Evolutionary conservation across 1,140 invertebrate species (phyloP).

Genomic region (Mamestra configurata): DNA sequence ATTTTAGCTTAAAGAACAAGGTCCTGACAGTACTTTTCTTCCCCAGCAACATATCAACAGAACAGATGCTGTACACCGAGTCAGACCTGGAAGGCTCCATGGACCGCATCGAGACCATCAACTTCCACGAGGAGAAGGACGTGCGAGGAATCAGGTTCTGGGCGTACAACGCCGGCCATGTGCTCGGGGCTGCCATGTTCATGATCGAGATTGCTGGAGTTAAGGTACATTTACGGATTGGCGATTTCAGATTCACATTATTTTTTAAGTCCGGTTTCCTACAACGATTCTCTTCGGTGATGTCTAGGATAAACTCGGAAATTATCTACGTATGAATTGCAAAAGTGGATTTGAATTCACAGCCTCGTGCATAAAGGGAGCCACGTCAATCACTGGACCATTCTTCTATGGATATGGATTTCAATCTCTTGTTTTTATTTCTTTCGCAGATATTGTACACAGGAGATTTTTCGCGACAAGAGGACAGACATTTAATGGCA

Average conservation of each 20-base stretch:
- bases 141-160: slow-evolving; percentile 99
- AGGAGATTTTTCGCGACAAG: slow-evolving; percentile 99
- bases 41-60: slow-evolving; percentile 97
- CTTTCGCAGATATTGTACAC: slow-evolving; percentile 95
- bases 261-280: too few relatives aligned
- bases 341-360: too few relatives aligned
- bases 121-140: slow-evolving; percentile 99
- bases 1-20: background rate
- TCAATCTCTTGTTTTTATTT: too few relatives aligned
- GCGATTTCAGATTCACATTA: too few relatives aligned
- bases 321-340: too few relatives aligned
- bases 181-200: slow-evolving; percentile 99
- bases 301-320: too few relatives aligned
- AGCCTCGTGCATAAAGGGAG: too few relatives aligned
- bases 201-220: slow-evolving; percentile 99
- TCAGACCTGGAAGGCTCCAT: slow-evolving; percentile 98
- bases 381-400: too few relatives aligned
- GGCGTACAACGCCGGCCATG: slow-evolving; percentile 99
- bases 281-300: too few relatives aligned
- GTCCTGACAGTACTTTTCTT: background rate
- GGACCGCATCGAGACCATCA: slow-evolving; percentile 99
- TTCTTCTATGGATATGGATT: too few relatives aligned
- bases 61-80: slow-evolving; percentile 99
- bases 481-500: slow-evolving; percentile 99
- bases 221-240: too few relatives aligned